Base-by-base conservation (phyloP, 2,888 invertebrate genomes). In the Callimorpha dominula region DNA sequence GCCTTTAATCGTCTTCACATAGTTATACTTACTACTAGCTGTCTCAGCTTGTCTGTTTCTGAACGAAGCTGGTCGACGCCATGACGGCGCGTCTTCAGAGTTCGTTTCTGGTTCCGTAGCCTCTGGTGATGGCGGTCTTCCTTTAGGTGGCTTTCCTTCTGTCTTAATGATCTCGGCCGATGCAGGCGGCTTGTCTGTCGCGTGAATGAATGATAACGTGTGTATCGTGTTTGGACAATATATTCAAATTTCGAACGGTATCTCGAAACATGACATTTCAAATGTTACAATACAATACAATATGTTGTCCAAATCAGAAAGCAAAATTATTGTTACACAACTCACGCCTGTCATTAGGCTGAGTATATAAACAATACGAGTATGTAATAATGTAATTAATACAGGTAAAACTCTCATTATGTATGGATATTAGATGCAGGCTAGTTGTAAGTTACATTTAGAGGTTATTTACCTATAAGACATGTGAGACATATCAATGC, bases 1-100 rank as follows among this genome's bases (percentile, higher is more conserved):
- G 20, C 7, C n/a, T n/a, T 20, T 43, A 64, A 43, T 57, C 43
- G 11, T n/a, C 6, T 14, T 15, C 12, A 20, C 20, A 12, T 7
- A 42, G 4, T 12, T 46, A 17, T 40, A 74, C 74, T 68, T 85
- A 92, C 94, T 93, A 94, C 93, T 89, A 72, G 88, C 81, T 17
- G 88, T 73, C 62, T 94, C 95, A 72, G 90, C 89, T 69, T 92
- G 92, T 71, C 90, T 87, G 78, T 86, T 91, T 31, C 94, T 86
- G 87, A 94, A 92, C 9, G 94, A 94, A 6, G 92, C 91, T 4
- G 94, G 92, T 6, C 95, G 87, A 0, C 96, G 91, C 96, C 96
- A 95, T 7, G 95, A 93, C 0, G 95, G 95, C n/a, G 92, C 80
- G 42, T 94, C 95, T 69, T 94, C 94, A 8, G 85, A 78, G 15